Evolutionary conservation across 35 echinoderm and acorn worm genomes (phyloP), one percentile per base, ranked within the genome.

Genomic region (Stichopus chloronotus): DNA sequence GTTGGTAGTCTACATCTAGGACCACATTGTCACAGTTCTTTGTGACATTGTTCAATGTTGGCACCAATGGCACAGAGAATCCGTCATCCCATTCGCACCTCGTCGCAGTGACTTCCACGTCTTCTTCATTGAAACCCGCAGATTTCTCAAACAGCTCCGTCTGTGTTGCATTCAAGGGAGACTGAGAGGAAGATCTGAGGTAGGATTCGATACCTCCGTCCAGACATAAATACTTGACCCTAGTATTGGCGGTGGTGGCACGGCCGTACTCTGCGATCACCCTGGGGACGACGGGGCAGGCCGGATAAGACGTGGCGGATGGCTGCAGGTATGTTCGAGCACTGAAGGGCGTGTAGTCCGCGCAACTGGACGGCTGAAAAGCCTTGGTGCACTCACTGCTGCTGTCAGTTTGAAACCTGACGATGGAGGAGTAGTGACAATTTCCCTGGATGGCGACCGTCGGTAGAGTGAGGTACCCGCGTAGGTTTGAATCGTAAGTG

Each of bases 61-160:
- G 97, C 17, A 92, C 56, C 4, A 93, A 93, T 43, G 97, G 97
- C 5, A 87, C 86, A 5, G 93, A 88, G 92, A 88, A 99, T 4
- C 95, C 97, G 94, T 99, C 97, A 90, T 99, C 97, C 97, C 97
- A 99, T 9, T 57, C 76, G 91, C 97, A 99, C 5, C 95, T 91
- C 9, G 74, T 53, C 25, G 60, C 30, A 13, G 83, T 59, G 17
- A n/a, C 16, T 9, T 71, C 81, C 57, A 19, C 56, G 5, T 60
- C 20, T 4, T 30, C 13, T 7, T 79, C 65, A 55, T 24, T 79
- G 1, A 7, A 7, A 30, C 57, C 61, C n/a, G 72, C 71, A 20
- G 69, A 14, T 14, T 90, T 90, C 72, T 83, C 60, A 59, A 99
- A 99, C 19, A 96, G 65, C 21, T 89, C 88, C 63, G 93, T 87